Base-by-base conservation (phyloP, 2,888 invertebrate species). In the Tetragnatha montana region DNA sequence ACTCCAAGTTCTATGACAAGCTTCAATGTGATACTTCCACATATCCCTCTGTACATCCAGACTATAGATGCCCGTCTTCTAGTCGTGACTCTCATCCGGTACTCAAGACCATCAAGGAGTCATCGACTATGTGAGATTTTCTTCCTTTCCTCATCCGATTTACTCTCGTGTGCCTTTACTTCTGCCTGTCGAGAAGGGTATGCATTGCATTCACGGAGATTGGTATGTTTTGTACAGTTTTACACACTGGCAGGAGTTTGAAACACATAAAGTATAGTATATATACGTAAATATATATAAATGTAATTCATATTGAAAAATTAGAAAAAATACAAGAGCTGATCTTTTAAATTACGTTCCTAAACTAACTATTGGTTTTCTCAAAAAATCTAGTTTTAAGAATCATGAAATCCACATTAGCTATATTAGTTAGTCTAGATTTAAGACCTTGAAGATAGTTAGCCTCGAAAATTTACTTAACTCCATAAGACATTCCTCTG, bases 31-130 rank as follows among this genome's bases (percentile, higher is more conserved):
- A 88, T 88, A 83, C 68, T 76, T 50, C 68, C 19, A 49, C 79
- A 71, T 79, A 74, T 78, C 70, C 50, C 22, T 74, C 79, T 17
- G 14, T 70, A 17, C 81, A 51, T 87, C 70, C 87, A 50, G 76
- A 84, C 69, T 84, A 71, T 50, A 84, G 84, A 70, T 70, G 60
- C 75, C 50, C 49, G 50, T 79, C 88, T 35, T 21, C 75, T 35
- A 50, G 70, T 70, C 51, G 74, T 6, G 80, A 89, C 68, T 75
- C 88, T 35, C 84, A 84, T 75, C 70, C 88, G 17, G 79, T 83
- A 68, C 88, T 89, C 6, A 89, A 89, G 51, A 84, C 84, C 80
- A 89, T 89, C 19, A 68, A 89, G 35, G 88, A 89, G 81, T 89
- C 88, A 70, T 82, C 88, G 35, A 84, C 88, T 8, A 83, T 79